Conservation (phyloP, 1,140 invertebrate species). For the Saccostrea cuccullata region DNA sequence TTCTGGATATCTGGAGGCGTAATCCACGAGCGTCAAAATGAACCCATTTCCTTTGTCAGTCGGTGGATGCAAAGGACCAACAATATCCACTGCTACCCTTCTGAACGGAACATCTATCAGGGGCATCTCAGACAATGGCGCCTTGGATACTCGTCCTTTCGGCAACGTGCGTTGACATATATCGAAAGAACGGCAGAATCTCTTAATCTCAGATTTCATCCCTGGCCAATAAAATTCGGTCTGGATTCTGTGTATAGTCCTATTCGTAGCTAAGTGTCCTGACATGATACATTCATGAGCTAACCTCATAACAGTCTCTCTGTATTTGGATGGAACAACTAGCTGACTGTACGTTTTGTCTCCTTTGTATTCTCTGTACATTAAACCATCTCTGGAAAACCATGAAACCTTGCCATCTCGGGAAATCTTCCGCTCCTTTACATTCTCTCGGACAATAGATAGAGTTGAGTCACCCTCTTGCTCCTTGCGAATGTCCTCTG, state of each 20-base stretch:
- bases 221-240: slow-evolving; percentile 57
- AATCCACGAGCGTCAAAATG: slow-evolving; percentile 58
- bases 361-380: slow-evolving; percentile 15
- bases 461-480: slow-evolving; percentile 32
- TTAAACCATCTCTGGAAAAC: slow-evolving; percentile 3
- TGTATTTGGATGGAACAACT: slow-evolving; percentile 38
- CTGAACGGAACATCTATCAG: slow-evolving; percentile 52
- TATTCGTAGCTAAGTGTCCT: slow-evolving; percentile 49
- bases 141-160: slow-evolving; percentile 39
- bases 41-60: slow-evolving; percentile 48
- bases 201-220: slow-evolving; percentile 40
- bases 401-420: not conserved
- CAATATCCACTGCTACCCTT: slow-evolving; percentile 51
- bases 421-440: not conserved
- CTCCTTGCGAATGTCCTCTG: not conserved
- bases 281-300: slow-evolving; percentile 51
- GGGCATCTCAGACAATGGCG: slow-evolving; percentile 38
- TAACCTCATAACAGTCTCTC: slow-evolving; percentile 44
- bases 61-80: slow-evolving; percentile 49
- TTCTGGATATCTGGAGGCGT: slow-evolving; percentile 55
- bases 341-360: not conserved
- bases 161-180: slow-evolving; percentile 46
- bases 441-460: not conserved
- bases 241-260: slow-evolving; percentile 13
- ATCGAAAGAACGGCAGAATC: slow-evolving; percentile 48